Conservation (phyloP, 2,888 invertebrate genomes). For the Microctonus hyperodae region DNA sequence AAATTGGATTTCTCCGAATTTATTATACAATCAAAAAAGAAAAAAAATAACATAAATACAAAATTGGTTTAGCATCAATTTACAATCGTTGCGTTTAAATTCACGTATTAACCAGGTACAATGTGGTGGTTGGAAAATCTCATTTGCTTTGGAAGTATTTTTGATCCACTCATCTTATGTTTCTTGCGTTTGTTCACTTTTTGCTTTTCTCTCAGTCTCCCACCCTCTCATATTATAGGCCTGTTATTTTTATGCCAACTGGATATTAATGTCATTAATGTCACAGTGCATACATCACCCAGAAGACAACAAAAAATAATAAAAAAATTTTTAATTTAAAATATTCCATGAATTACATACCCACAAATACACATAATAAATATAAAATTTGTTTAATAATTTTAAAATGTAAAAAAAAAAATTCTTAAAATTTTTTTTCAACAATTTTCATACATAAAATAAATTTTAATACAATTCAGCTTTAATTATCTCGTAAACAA, state of each 20-base stretch:
- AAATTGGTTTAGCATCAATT: background rate
- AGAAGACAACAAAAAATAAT: background rate
- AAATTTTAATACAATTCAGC: too few species aligned
- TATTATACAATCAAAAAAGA: background rate
- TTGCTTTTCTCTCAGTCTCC: background rate
- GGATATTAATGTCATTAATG: constrained; percentile 24
- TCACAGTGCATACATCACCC: background rate
- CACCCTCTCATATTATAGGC: constrained; percentile 17
- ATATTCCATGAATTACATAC: too few species aligned
- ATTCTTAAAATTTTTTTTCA: too few species aligned
- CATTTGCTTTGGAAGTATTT: constrained; percentile 8
- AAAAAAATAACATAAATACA: background rate
- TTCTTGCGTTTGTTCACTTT: background rate
- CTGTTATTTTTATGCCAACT: constrained; percentile 27
- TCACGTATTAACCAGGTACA: background rate
- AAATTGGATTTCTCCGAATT: background rate
- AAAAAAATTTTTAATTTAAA: background rate
- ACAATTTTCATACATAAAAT: too few species aligned
- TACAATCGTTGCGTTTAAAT: background rate
- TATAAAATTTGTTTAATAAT: too few species aligned
- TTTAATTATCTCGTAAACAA: too few species aligned
- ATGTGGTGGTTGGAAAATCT: constrained; percentile 1
- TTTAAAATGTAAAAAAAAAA: too few species aligned
- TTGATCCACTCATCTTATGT: background rate
- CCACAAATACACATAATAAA: too few species aligned